phyloP scores from a whole-genome alignment of 2,797 vertebrate genomes.

The Melopsittacus undulatus region DNA sequence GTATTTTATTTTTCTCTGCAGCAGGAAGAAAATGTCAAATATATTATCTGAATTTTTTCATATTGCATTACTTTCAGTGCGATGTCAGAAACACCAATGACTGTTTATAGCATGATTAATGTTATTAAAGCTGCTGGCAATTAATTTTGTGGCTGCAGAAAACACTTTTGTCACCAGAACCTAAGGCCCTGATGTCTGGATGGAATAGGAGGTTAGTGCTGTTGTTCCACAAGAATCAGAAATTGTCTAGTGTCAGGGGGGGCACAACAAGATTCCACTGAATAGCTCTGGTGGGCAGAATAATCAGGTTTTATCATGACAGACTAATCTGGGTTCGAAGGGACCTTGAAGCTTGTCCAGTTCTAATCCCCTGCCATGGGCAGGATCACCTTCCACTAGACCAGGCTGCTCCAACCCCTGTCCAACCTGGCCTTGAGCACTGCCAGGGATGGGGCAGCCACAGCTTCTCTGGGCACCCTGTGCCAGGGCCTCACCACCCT shows the following conservation, averaged over 20 bases:
- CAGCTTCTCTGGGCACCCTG: too few relatives aligned
- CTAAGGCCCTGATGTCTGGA: neutral
- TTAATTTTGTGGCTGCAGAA: neutral
- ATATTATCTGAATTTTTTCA: neutral
- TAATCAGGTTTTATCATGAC: neutral
- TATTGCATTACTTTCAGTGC: neutral
- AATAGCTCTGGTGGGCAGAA: neutral
- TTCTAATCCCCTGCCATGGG: neutral
- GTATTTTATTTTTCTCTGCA: neutral
- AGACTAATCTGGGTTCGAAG: neutral
- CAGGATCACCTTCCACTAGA: too few relatives aligned
- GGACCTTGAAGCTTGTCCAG: neutral
- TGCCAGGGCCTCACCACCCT: neutral
- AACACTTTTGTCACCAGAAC: neutral
- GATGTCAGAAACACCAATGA: neutral
- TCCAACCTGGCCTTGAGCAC: too few relatives aligned
- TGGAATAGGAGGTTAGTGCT: neutral
- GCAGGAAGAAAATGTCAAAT: neutral
- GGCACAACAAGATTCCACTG: neutral
- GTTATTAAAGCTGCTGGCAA: neutral
- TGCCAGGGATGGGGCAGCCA: too few relatives aligned
- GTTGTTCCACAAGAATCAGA: neutral
- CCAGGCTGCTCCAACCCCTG: too few relatives aligned
- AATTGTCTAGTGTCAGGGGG: neutral
- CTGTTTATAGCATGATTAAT: neutral